These are phyloP conservation scores for Apostichopus parvimensis DNA, from an alignment of 35 echinoderm and acorn worm genomes.

Conservation along the genomic window DNA sequence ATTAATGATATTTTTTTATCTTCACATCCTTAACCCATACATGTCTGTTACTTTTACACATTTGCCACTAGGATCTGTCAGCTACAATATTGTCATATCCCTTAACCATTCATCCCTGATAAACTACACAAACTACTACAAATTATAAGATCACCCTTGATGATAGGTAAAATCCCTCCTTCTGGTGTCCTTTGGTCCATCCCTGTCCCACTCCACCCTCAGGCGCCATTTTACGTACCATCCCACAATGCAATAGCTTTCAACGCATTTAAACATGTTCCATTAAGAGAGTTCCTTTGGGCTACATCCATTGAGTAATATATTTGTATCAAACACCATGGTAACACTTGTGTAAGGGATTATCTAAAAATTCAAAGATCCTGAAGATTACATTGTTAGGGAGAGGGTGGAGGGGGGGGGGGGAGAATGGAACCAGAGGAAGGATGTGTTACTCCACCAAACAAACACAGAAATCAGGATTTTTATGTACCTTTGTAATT, in stretches of 20 bases:
- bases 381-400: not conserved
- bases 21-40: too few relatives aligned
- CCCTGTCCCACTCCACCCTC: not conserved
- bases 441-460: too few relatives aligned
- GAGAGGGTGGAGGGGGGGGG: too few relatives aligned
- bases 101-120: too few relatives aligned
- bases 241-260: conserved; percentile 3
- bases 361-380: not conserved
- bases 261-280: not conserved
- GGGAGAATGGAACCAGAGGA: too few relatives aligned
- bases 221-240: not conserved
- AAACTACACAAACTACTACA: too few relatives aligned
- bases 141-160: not conserved
- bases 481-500: too few relatives aligned
- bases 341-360: not conserved
- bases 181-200: not conserved
- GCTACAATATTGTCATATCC: too few relatives aligned
- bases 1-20: too few relatives aligned
- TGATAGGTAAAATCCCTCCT: not conserved
- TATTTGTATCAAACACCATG: not conserved
- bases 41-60: too few relatives aligned
- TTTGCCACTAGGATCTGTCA: too few relatives aligned
- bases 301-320: not conserved
- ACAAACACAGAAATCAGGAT: too few relatives aligned
- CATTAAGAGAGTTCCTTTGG: not conserved